Conservation (phyloP, 1,140 invertebrate genomes). For the Semibalanus balanoides region DNA sequence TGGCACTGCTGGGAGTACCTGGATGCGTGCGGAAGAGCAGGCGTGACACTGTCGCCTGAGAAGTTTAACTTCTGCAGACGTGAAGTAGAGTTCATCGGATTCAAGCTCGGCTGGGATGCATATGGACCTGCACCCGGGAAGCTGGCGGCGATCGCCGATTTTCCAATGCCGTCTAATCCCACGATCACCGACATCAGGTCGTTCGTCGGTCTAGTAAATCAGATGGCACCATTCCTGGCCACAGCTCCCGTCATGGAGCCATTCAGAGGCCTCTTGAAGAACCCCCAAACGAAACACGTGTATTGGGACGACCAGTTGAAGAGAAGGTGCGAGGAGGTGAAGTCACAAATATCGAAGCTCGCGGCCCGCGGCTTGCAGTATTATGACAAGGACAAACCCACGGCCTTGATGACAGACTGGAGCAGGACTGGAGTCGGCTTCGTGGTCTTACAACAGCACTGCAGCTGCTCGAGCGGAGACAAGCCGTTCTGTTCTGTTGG, state of each 20-base stretch:
- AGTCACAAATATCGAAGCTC: too few relatives aligned
- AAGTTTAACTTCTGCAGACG: constrained; percentile 13
- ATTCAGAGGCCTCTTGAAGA: not conserved
- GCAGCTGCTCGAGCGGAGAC: too few relatives aligned
- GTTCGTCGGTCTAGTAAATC: constrained; percentile 4
- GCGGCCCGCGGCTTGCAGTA: too few relatives aligned
- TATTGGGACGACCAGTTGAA: constrained; percentile 7
- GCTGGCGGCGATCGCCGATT: not conserved
- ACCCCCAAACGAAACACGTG: not conserved
- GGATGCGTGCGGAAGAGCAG: constrained; percentile 1
- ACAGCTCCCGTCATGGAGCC: constrained; percentile 8
- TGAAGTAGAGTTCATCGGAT: constrained; percentile 7
- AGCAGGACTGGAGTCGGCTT: too few relatives aligned
- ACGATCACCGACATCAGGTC: constrained; percentile 1
- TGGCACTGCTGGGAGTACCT: constrained; percentile 11
- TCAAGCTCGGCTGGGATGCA: constrained; percentile 7
- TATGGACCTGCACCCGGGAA: not conserved
- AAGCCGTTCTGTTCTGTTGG: too few relatives aligned
- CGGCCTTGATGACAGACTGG: too few relatives aligned
- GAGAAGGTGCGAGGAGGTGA: too few relatives aligned
- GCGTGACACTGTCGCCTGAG: constrained; percentile 10
- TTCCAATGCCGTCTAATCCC: constrained; percentile 9
- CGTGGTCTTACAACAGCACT: too few relatives aligned
- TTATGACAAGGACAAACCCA: too few relatives aligned
- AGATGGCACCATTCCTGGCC: constrained; percentile 6